phyloP scores from a whole-genome alignment of 2,888 invertebrate genomes.

The Exephanes ischioxanthus region DNA sequence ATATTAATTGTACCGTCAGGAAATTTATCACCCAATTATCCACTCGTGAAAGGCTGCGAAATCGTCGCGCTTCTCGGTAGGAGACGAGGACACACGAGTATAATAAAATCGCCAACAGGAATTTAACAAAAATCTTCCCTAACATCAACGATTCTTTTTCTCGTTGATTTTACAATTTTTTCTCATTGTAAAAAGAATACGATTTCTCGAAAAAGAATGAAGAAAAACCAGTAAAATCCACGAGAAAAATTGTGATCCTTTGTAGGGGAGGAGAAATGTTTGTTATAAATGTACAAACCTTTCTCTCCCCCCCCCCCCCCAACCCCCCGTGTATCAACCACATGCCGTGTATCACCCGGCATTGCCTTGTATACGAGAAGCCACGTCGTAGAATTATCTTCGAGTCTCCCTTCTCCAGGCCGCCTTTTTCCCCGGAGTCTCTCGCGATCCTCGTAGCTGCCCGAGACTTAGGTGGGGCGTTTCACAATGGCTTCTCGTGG shows the following conservation, averaged over 20 bases:
- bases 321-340: no score
- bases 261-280: no score
- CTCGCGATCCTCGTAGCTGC: slow-evolving; percentile 10
- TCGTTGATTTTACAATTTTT: no score
- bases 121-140: no score
- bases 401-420: neutral
- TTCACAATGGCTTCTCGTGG: slow-evolving; percentile 57
- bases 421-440: slow-evolving; percentile 26
- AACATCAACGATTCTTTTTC: no score
- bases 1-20: neutral
- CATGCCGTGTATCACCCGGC: neutral
- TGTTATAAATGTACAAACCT: no score
- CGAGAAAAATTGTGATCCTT: no score
- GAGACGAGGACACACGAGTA: neutral
- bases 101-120: slow-evolving; percentile 16
- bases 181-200: no score
- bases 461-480: slow-evolving; percentile 12
- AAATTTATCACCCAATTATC: slow-evolving; percentile 27
- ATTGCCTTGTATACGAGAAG: slow-evolving; percentile 4
- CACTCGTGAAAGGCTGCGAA: neutral
- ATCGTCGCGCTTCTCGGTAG: no score
- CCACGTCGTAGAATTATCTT: slow-evolving; percentile 16
- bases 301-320: no score
- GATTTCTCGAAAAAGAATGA: no score
- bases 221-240: no score